A percentile compares a stretch with the other conserved stretches of the same genome.
Evolutionary conservation across 2,797 vertebrate genomes (phyloP).

Genomic region (Carcharodon carcharias): DNA sequence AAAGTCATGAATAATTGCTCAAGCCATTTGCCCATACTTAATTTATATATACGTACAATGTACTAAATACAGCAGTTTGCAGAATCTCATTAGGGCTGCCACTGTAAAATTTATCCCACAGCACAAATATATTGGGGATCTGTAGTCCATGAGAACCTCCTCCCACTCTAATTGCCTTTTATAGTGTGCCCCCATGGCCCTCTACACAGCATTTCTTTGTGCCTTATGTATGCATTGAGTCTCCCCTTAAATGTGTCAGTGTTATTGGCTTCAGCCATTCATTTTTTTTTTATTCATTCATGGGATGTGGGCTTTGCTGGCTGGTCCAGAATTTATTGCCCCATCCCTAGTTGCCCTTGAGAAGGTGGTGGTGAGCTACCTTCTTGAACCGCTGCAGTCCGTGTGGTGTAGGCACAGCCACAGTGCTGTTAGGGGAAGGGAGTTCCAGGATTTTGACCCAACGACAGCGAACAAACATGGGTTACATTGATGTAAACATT

Average conservation of each 20-base stretch:
- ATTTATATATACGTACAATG: neutral
- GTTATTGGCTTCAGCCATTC: neutral
- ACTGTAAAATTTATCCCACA: neutral
- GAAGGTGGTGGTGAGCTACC: too few relatives aligned
- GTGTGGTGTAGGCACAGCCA: too few relatives aligned
- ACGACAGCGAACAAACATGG: too few relatives aligned
- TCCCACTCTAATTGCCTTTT: neutral
- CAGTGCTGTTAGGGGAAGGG: too few relatives aligned
- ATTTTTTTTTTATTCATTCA: too few relatives aligned
- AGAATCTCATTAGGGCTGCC: neutral
- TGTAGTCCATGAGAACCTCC: neutral
- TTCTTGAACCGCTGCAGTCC: too few relatives aligned
- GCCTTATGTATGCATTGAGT: neutral
- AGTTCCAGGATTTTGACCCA: too few relatives aligned
- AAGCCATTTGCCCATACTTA: neutral
- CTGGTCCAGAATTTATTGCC: too few relatives aligned
- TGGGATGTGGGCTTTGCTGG: too few relatives aligned
- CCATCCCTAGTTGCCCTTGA: too few relatives aligned
- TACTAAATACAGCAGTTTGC: neutral
- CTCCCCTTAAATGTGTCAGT: neutral
- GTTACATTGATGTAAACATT: neutral
- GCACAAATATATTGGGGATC: neutral
- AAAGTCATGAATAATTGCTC: neutral
- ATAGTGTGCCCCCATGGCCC: neutral
- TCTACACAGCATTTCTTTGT: neutral